Conservation (phyloP, 2,797 vertebrate species). For the Pangasius krempfi region DNA sequence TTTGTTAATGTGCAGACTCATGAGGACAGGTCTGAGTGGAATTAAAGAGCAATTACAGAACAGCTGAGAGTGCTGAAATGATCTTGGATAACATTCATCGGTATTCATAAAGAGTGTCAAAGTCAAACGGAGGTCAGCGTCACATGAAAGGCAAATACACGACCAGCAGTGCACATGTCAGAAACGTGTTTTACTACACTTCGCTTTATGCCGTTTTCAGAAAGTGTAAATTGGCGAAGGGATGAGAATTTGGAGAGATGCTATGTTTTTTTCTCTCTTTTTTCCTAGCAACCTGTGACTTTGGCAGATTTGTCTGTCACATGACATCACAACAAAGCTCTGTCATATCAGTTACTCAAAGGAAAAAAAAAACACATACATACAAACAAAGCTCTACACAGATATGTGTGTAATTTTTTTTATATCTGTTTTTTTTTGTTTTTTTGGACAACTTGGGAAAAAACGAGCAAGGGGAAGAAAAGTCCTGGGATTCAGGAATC, state of each 20-base stretch:
- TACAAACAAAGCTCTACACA: constrained; percentile 54
- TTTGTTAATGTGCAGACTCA: constrained; percentile 1
- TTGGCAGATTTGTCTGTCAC: constrained; percentile 70
- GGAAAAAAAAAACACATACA: constrained; percentile 61
- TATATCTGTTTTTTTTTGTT: neutral
- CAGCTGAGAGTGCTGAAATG: neutral
- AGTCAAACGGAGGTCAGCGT: neutral
- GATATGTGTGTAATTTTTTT: constrained; percentile 76
- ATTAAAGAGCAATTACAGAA: neutral
- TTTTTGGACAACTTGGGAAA: constrained; percentile 55
- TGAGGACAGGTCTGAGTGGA: neutral
- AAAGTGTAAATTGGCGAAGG: neutral
- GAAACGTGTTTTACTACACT: neutral
- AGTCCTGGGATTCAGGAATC: constrained; percentile 81
- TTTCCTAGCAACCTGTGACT: constrained; percentile 72
- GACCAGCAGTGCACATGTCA: neutral
- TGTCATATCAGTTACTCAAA: constrained; percentile 74
- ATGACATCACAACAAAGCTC: constrained; percentile 79
- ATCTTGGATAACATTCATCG: neutral
- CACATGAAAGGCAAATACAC: neutral
- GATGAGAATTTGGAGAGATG: neutral
- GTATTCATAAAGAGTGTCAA: constrained; percentile 22
- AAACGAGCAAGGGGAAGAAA: constrained; percentile 63
- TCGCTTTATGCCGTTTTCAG: too few relatives aligned
- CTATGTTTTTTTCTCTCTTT: neutral